Evolutionary conservation across 1,140 invertebrate species (phyloP), one percentile per base, ranked within the genome.

Genomic region (Thaumatotibia leucotreta): DNA sequence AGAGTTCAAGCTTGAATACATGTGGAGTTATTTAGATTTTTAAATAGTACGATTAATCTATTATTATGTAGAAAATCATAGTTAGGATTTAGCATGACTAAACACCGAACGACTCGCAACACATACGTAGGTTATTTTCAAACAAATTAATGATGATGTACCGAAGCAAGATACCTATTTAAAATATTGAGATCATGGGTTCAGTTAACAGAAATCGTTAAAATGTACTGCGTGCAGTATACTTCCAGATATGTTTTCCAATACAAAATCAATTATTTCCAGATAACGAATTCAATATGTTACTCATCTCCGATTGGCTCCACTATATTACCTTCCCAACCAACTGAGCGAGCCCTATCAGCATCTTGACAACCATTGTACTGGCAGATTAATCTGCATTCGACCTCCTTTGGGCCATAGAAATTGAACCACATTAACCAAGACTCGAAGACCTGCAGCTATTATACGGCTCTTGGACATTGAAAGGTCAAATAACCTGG

Each of bases 381-480:
- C 52, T 4, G 52, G 8, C 23, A 52, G 52, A 58, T 31, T 58
- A 58, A 58, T 58, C 52, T 58, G 52, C 52, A 58, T 58, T 58
- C 64, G 64, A 31, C 33, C 64, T 61, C 64, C 32, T 65, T 65
- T 32, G 35, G 23, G 39, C 64, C 58, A 65, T 58, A 35, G 31
- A 61, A 32, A 24, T 32, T 54, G 17, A 65, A 31, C 14, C 31
- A 11, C 33, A 58, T 58, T 14, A 31, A 58, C 52, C 52, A 27
- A 27, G 0, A 2, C 23, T 2, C n/a, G 23, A 58, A 31, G 52
- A 58, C 1, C 52, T 58, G 23, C 23, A n/a, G 24, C 10, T 3
- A n/a, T 1, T 14, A 14, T 24, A 29, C 2, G 20, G 29, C n/a
- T 58, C 5, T 29, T 14, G 14, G 11, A 1, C 2, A 29, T 6